Percentiles rank a stretch among this genome's conserved stretches.
Evolutionary conservation across 2,888 invertebrate species (phyloP).

Genomic region (Troides oblongomaculatus): DNA sequence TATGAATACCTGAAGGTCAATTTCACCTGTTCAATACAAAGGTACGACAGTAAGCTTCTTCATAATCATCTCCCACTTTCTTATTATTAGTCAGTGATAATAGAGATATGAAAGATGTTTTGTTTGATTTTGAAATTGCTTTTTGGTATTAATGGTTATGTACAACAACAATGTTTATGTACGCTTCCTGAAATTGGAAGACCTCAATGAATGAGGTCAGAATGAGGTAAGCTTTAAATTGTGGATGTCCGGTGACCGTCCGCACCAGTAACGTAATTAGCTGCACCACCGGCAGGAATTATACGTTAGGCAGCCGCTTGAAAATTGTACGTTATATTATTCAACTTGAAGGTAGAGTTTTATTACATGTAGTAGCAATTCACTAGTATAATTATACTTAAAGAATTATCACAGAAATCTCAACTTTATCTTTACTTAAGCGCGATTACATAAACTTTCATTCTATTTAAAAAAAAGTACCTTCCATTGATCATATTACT

Average conservation of each 20-base stretch:
- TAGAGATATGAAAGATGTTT: too few relatives aligned
- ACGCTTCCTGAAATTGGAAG: slow-evolving; percentile 8
- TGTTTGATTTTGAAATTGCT: not conserved
- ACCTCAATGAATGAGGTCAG: slow-evolving; percentile 29
- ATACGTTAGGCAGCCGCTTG: slow-evolving; percentile 18
- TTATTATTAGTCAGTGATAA: too few relatives aligned
- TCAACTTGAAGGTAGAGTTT: not conserved
- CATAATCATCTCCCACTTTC: too few relatives aligned
- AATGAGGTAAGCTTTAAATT: slow-evolving; percentile 37
- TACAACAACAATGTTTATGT: not conserved
- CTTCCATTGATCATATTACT: too few relatives aligned
- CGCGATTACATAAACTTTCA: too few relatives aligned
- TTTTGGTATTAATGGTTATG: not conserved
- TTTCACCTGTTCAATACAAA: too few relatives aligned
- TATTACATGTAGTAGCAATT: not conserved
- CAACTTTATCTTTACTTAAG: not conserved
- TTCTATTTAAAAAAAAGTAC: too few relatives aligned
- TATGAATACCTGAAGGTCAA: too few relatives aligned
- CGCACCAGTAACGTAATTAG: slow-evolving; percentile 35
- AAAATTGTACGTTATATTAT: slow-evolving; percentile 21
- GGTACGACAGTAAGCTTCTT: too few relatives aligned
- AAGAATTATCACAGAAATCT: not conserved
- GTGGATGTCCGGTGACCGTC: slow-evolving; percentile 33
- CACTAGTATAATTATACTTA: not conserved
- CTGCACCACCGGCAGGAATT: slow-evolving; percentile 29